Percentiles rank a stretch among this genome's conserved stretches.
These are phyloP conservation scores for Clarias magur DNA, from an alignment of 2,113 vertebrate genomes.

Conservation along the genomic window DNA sequence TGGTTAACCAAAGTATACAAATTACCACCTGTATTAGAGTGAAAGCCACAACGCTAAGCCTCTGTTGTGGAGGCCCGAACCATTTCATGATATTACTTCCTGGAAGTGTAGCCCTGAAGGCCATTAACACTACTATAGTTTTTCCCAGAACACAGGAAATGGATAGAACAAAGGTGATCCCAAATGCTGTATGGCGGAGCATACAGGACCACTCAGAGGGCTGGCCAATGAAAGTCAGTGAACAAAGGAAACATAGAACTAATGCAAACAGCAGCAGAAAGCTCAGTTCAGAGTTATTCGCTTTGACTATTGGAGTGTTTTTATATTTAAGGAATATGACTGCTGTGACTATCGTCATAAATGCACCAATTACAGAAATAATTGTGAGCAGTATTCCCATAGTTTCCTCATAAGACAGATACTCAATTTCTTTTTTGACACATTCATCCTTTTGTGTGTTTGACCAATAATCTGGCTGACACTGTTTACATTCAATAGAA, in stretches of 20 bases:
- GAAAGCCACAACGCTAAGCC: neutral
- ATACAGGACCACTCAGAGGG: slow-evolving; percentile 7
- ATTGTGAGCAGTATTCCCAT: slow-evolving; percentile 15
- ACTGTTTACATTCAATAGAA: slow-evolving; percentile 17
- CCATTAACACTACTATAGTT: neutral
- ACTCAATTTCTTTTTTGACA: slow-evolving; percentile 8
- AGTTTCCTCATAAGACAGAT: slow-evolving; percentile 18
- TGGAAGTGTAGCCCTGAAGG: slow-evolving; percentile 13
- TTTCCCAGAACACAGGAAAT: neutral
- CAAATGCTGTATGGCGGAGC: neutral
- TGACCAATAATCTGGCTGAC: slow-evolving; percentile 6
- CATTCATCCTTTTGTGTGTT: slow-evolving; percentile 8
- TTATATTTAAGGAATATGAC: slow-evolving; percentile 8
- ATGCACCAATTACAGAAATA: neutral
- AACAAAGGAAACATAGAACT: neutral
- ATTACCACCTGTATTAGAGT: neutral
- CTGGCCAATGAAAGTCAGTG: neutral
- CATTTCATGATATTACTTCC: slow-evolving; percentile 12
- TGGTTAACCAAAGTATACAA: neutral
- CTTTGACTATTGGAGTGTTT: slow-evolving; percentile 11
- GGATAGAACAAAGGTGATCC: neutral
- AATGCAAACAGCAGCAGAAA: neutral
- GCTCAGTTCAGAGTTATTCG: neutral
- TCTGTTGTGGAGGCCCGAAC: slow-evolving; percentile 11
- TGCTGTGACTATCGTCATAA: neutral